Evolutionary conservation across 2,797 vertebrate genomes (phyloP), one percentile per base, ranked within the genome.

Genomic region (Sebastes jordani): DNA sequence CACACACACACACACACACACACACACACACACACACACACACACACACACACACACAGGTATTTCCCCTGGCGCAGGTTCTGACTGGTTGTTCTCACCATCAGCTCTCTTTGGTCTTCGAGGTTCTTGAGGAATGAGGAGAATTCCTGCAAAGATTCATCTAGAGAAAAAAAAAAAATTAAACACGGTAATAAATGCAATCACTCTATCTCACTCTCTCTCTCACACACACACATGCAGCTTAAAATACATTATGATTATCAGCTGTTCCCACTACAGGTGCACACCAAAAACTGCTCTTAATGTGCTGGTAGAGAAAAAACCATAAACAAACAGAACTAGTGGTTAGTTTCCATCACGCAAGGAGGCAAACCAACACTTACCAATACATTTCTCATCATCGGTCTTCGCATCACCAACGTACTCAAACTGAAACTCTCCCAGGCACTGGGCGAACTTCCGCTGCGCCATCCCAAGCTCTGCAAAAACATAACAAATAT

Each of bases 321-420:
- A 82, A 87, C 18, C 10, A 7, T 76, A 88, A 91, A 91, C 80
- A 88, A 81, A 85, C 61, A 65, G 72, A 87, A 64, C 27, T 9
- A 27, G 80, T 60, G 70, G 74, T 92, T 88, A 82, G 64, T 38
- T 60, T 78, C 25, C 11, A 16, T 72, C 49, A 56, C 1, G 59
- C 20, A 56, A 68, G 11, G 14, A 34, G 29, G 3, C 18, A 34
- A 84, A 85, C 16, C 72, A 67, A 62, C 59, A 93, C 97, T 85
- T 92, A 99, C 99, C 99, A 56, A 99, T 98, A 71, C 96, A 99
- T 76, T 94, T 96, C 81, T 99, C 99, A 42, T 99, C 99, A 2
- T 99, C 98, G 0, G 99, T 99, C 95, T 99, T 98, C 1, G 98
- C 99, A 73, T 99, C 99, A 0, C 99, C 99, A 1, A 99, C 98